Base-by-base conservation (phyloP, 2,113 vertebrate species). In the Rattus rattus region DNA sequence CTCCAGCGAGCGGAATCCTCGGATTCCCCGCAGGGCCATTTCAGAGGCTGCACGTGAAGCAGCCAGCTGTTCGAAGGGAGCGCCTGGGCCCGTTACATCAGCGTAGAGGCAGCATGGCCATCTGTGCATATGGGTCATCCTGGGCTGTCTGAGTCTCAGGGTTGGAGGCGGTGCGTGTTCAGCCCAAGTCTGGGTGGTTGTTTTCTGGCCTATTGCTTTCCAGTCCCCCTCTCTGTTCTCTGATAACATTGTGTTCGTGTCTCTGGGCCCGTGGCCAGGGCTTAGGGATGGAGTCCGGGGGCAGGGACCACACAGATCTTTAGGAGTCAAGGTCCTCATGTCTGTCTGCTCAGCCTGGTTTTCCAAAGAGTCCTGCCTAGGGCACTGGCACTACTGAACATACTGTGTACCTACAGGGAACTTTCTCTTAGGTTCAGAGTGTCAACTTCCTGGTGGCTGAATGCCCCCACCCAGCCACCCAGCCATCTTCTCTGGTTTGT, bases 41-140 rank as follows among this genome's bases (percentile, higher is more conserved):
- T 97, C 9, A 5, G 97, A 98, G 98, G 98, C 98, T 91, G 98
- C 98, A 69, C 97, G 98, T 96, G 95, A 98, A 98, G 98, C 98
- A 59, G 98, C 98, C 98, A 99, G 98, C 98, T 99, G 98, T 97
- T 97, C 95, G 89, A 95, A 97, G 97, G 95, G 97, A 97, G 56
- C 30, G 72, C 56, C 96, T 96, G 98, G 98, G 98, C 96, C 97
- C 96, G 97, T 98, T 97, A 96, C 96, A 93, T 96, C 84, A 98
- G 98, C 17, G 81, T 49, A 91, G 96, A 94, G 97, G 95, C 91
- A 88, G 96, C 96, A 54, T 93, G 94, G 61, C 98, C 98, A 98
- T 98, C 98, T 98, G 98, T 96, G 97, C 33, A 93, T 76, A 33
- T 97, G 39, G 98, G 98, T 95, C 98, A 8, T 11, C 96, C 96